Evolutionary conservation across 2,797 vertebrate species (phyloP), one percentile per base, ranked within the genome.

Genomic region (Rhabdomys pumilio): DNA sequence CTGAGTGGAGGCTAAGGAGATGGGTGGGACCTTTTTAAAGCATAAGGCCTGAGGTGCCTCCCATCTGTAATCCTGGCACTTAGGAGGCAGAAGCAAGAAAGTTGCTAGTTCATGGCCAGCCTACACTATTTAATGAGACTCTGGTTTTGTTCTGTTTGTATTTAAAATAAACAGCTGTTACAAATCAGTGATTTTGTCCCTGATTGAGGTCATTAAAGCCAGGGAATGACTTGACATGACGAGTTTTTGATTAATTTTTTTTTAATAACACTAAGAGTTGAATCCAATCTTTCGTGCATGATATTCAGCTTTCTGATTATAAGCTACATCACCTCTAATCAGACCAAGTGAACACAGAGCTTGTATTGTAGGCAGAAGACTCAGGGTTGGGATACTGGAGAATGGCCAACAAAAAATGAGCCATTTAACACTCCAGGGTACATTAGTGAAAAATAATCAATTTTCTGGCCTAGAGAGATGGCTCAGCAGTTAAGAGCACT

Each of bases 351-450:
- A 79, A 82, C 2, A 22, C 1, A 29, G 31, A 73, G 22, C n/a
- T 95, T 72, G 3, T 82, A n/a, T 53, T 73, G n/a, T 53, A 76
- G 3, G 26, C 69, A 76, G 61, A 89, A 92, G 75, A 82, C 50
- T 93, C 44, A 55, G 22, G 75, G 17, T 83, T 96, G 65, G 67
- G 50, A 79, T 63, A 83, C 2, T 76, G 79, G n/a, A 19, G 47
- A 55, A 41, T 73, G 5, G 75, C 31, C 26, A 79, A 22, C 55
- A 90, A 96, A 96, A 93, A 50, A 50, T 53, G 44, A 96, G 22
- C 72, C 24, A 14, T 38, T 38, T 95, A 75, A 79, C 1, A 26
- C 77, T 88, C 50, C 55, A 14, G 29, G n/a, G 3, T 61, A 59
- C 4, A n/a, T 55, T 47, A 73, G 19, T 84, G 57, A 87, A 82